Percentiles rank a stretch among this genome's conserved stretches.
Conservation (phyloP, 2,888 invertebrate genomes). For the Altica lythri region DNA sequence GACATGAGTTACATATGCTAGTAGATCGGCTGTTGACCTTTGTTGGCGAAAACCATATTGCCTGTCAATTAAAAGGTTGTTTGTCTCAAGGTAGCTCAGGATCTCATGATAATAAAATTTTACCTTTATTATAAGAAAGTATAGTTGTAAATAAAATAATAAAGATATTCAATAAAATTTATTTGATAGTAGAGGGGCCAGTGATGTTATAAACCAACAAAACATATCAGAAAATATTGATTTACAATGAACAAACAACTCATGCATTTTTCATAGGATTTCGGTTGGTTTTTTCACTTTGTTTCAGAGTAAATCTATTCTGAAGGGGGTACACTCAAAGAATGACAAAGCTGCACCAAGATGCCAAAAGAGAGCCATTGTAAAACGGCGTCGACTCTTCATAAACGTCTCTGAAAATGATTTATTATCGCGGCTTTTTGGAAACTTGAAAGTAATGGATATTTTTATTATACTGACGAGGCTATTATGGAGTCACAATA, state of each 20-base stretch:
- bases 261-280: conserved; percentile 24
- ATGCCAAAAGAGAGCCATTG: conserved; percentile 48
- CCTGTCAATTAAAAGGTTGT: too few species aligned
- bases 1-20: too few species aligned
- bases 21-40: too few species aligned
- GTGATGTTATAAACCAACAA: not conserved
- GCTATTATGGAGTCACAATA: conserved; percentile 50
- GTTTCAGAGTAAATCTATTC: conserved; percentile 40
- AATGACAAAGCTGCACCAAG: conserved; percentile 41
- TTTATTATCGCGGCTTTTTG: conserved; percentile 52
- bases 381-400: conserved; percentile 51
- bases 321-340: conserved; percentile 34
- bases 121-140: too few species aligned
- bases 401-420: conserved; percentile 52
- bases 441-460: conserved; percentile 52
- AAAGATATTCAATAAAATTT: too few species aligned
- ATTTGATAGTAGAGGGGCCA: too few species aligned
- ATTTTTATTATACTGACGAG: conserved; percentile 53
- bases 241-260: conserved; percentile 13
- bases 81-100: too few species aligned
- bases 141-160: too few species aligned
- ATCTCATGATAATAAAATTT: too few species aligned
- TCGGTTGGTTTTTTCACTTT: conserved; percentile 26
- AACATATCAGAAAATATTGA: conserved; percentile 10
- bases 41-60: too few species aligned